phyloP scores from a whole-genome alignment of 2,797 vertebrate genomes.

The Naso thynnoides region DNA sequence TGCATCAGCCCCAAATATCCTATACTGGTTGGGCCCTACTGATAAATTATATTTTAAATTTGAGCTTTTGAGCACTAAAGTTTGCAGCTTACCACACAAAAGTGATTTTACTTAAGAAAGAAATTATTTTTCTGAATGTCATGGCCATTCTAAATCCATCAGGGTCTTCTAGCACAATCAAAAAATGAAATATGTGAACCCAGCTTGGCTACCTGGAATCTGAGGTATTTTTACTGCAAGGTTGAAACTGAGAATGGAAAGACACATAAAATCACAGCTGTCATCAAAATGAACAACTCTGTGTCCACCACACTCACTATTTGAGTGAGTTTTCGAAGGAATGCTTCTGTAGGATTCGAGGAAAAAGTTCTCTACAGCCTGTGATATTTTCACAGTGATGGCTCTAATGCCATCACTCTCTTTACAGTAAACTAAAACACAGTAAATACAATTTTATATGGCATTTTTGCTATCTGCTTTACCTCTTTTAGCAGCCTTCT shows the following conservation, averaged over 20 bases:
- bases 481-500: slow-evolving; percentile 87
- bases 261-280: slow-evolving; percentile 2
- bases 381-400: background rate
- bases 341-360: slow-evolving; percentile 14
- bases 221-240: slow-evolving; percentile 12
- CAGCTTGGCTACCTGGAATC: slow-evolving; percentile 1
- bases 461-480: slow-evolving; percentile 14
- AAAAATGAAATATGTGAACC: background rate
- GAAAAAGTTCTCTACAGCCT: slow-evolving; percentile 8
- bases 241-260: slow-evolving; percentile 10
- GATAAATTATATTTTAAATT: background rate
- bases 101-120: background rate
- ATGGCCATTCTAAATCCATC: background rate
- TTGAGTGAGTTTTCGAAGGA: slow-evolving; percentile 6
- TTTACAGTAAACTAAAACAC: background rate
- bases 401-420: background rate
- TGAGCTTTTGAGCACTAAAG: background rate
- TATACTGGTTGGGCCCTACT: too few species aligned
- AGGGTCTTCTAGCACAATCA: background rate
- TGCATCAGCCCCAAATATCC: too few species aligned
- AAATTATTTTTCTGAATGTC: slow-evolving; percentile 3
- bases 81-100: slow-evolving; percentile 18
- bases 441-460: slow-evolving; percentile 23
- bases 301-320: slow-evolving; percentile 27
- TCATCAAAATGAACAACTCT: slow-evolving; percentile 40